Conservation (phyloP, 2,888 invertebrate species). For the Leptopilina syphax region DNA sequence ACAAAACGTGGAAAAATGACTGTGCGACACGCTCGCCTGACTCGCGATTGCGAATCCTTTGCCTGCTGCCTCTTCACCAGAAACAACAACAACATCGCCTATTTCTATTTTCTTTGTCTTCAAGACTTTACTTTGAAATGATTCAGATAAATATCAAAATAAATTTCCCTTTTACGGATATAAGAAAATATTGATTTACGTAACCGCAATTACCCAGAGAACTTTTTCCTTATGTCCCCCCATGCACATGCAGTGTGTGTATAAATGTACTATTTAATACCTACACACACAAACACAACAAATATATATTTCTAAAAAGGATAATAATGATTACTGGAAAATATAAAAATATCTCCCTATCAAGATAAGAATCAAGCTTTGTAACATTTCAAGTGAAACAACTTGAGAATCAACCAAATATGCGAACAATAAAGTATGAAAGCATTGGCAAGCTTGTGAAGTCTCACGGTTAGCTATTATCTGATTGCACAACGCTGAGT, state of each 20-base stretch:
- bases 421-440: constrained; percentile 50
- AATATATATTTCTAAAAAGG: too few species aligned
- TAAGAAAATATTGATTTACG: neutral
- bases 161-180: neutral
- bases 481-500: constrained; percentile 50
- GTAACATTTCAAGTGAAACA: constrained; percentile 22
- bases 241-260: too few species aligned
- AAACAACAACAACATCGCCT: neutral
- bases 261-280: too few species aligned
- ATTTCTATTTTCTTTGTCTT: constrained; percentile 18
- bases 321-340: constrained; percentile 7
- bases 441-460: constrained; percentile 46
- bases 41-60: constrained; percentile 22
- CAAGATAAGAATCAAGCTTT: constrained; percentile 21
- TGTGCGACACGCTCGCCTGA: constrained; percentile 28
- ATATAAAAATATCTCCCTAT: neutral
- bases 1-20: constrained; percentile 41
- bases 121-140: neutral
- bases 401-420: constrained; percentile 45
- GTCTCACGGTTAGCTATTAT: constrained; percentile 47
- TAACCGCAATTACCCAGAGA: neutral
- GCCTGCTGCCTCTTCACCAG: neutral
- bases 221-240: neutral
- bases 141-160: constrained; percentile 10
- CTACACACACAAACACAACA: too few species aligned